Evolutionary conservation across 2,888 invertebrate species (phyloP), one percentile per base, ranked within the genome.

Genomic region (Drosophila pseudotakahashii): DNA sequence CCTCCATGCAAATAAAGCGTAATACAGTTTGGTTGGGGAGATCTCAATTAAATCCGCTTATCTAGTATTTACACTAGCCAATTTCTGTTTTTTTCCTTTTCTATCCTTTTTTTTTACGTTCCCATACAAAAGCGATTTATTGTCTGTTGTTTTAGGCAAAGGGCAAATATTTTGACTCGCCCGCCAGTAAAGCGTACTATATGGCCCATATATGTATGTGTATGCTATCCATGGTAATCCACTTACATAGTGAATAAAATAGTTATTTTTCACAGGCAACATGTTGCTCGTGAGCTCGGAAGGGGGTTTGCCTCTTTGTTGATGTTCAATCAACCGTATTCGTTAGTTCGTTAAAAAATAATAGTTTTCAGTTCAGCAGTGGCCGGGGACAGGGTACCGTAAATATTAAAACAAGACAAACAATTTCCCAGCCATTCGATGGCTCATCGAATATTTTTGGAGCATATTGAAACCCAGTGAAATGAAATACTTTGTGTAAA

Each of bases 271-370:
- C n/a, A 71, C 52, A 16, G 32, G 34, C 53, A 75, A 68, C 70
- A 70, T 77, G 66, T 75, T 75, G 77, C 62, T 36, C 59, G 62
- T 69, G 70, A 60, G 63, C 42, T 36, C 30, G 36, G 19, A 23
- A 45, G 45, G 67, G 67, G 32, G 37, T 63, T 71, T 66, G 50
- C 55, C 68, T 73, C 72, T 72, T 74, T 77, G 72, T 75, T 84
- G 73, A 59, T 72, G 75, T 77, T 72, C 81, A 82, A 86, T 83
- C 81, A 83, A 77, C 69, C 67, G 73, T 73, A 73, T 67, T 76
- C 72, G 78, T 75, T 75, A 75, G 77, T 81, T 80, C 79, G 87
- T 87, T 87, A 87, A 78, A 82, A 76, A 77, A 78, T 75, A 83
- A 78, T 83, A 75, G 70, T 72, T 77, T 79, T 55, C 71, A 73